A percentile compares a stretch with the other conserved stretches of the same genome.
These are phyloP conservation scores for Vidua macroura DNA, from an alignment of 2,113 vertebrate species.

Conservation along the genomic window DNA sequence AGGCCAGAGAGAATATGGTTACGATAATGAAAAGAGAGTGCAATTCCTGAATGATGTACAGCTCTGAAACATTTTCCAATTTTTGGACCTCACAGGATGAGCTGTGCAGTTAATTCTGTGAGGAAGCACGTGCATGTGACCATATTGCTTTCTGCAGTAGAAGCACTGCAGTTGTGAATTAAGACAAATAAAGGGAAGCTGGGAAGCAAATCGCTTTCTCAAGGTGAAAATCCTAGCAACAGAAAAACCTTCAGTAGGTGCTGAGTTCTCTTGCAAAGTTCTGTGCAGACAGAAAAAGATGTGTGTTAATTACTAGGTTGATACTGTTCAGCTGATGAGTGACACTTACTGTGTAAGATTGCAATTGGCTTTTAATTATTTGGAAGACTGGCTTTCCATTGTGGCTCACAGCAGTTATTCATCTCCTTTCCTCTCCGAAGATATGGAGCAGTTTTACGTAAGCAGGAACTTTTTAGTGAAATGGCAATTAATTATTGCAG, in stretches of 20 bases:
- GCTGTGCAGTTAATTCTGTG: not conserved
- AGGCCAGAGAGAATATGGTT: slow-evolving; percentile 25
- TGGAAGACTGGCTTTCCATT: slow-evolving; percentile 26
- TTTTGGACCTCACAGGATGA: slow-evolving; percentile 49
- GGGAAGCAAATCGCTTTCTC: not conserved
- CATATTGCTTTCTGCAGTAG: not conserved
- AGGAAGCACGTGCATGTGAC: not conserved
- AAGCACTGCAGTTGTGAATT: not conserved
- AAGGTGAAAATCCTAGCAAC: not conserved
- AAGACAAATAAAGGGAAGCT: not conserved
- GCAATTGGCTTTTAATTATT: slow-evolving; percentile 46
- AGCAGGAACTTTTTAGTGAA: slow-evolving; percentile 38
- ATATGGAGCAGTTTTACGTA: not conserved
- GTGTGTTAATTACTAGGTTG: not conserved
- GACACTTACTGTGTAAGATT: slow-evolving; percentile 22
- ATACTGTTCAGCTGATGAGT: slow-evolving; percentile 14
- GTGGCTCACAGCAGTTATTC: slow-evolving; percentile 14
- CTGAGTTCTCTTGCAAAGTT: not conserved
- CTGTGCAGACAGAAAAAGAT: not conserved
- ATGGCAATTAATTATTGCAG: slow-evolving; percentile 25
- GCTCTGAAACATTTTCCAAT: not conserved
- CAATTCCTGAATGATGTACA: not conserved
- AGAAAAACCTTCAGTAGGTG: not conserved
- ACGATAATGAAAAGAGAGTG: not conserved
- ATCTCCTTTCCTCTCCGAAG: not conserved